Conservation (phyloP, 2,888 invertebrate species). For the Sarcophaga carnaria region DNA sequence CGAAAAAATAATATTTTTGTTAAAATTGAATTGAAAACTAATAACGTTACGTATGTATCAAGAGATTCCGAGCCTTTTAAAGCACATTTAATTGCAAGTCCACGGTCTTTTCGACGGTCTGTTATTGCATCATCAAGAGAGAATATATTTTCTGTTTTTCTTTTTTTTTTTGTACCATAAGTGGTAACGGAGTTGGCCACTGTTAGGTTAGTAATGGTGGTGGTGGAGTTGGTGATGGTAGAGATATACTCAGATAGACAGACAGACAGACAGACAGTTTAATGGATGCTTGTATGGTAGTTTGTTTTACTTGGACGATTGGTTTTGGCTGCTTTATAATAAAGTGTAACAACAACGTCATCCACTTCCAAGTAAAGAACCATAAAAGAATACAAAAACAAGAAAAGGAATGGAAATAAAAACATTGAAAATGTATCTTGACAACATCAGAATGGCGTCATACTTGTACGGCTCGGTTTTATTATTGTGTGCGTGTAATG, state of each 20-base stretch:
- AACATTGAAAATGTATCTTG: constrained; percentile 32
- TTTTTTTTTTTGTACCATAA: constrained; percentile 21
- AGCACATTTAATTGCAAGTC: constrained; percentile 68
- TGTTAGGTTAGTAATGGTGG: background rate
- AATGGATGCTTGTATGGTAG: constrained; percentile 22
- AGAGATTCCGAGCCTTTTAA: constrained; percentile 64
- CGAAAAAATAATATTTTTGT: background rate
- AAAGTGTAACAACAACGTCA: constrained; percentile 41
- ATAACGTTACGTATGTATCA: constrained; percentile 21
- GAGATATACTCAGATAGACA: constrained; percentile 13
- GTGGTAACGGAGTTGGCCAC: constrained; percentile 22
- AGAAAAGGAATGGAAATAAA: constrained; percentile 9
- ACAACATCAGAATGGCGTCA: constrained; percentile 58
- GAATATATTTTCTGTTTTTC: background rate
- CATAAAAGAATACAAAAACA: background rate
- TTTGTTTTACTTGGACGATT: constrained; percentile 4
- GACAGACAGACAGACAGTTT: constrained; percentile 33
- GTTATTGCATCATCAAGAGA: constrained; percentile 60
- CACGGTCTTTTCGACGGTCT: constrained; percentile 44
- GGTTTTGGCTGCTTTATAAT: constrained; percentile 20
- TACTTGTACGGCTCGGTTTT: background rate
- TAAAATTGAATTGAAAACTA: constrained; percentile 43
- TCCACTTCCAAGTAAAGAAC: background rate
- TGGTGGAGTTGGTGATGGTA: background rate
- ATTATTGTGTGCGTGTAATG: background rate